Conservation (phyloP, 2,113 vertebrate genomes). For the Nannobrachium achirus region DNA sequence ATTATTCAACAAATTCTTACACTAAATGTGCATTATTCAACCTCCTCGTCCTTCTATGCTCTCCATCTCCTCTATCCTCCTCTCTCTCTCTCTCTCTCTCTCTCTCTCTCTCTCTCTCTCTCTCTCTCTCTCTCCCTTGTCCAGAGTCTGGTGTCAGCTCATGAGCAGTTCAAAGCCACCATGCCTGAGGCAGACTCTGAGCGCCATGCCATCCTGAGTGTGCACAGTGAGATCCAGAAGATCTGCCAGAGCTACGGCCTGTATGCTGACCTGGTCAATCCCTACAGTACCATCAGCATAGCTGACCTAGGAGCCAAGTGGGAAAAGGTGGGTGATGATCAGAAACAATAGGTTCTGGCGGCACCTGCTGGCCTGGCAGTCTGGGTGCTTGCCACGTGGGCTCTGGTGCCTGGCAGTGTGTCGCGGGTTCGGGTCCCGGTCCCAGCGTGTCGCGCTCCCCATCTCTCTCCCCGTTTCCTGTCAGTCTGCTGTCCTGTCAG, state of each 20-base stretch:
- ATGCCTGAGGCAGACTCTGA: slow-evolving; percentile 87
- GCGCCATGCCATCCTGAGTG: slow-evolving; percentile 86
- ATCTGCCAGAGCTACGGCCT: slow-evolving; percentile 88
- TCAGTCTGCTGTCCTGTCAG: too few species aligned
- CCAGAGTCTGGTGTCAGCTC: slow-evolving; percentile 86
- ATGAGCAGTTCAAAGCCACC: slow-evolving; percentile 90
- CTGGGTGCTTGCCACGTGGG: too few species aligned
- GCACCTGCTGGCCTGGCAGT: too few species aligned
- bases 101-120: not conserved
- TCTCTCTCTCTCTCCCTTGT: not conserved
- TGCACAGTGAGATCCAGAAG: slow-evolving; percentile 89
- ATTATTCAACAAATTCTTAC: too few species aligned
- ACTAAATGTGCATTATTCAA: too few species aligned
- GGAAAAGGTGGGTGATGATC: slow-evolving; percentile 81
- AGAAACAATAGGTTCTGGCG: too few species aligned
- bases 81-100: not conserved
- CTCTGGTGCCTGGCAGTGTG: too few species aligned
- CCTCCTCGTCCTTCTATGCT: not conserved
- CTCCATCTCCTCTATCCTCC: not conserved
- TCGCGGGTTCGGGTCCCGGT: too few species aligned
- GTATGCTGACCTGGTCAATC: slow-evolving; percentile 81
- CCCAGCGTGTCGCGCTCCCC: too few species aligned
- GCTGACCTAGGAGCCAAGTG: slow-evolving; percentile 84
- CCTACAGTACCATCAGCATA: slow-evolving; percentile 85
- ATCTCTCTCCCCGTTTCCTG: too few species aligned